Conservation (phyloP, 2,113 vertebrate species). For the Festucalex cinctus region DNA sequence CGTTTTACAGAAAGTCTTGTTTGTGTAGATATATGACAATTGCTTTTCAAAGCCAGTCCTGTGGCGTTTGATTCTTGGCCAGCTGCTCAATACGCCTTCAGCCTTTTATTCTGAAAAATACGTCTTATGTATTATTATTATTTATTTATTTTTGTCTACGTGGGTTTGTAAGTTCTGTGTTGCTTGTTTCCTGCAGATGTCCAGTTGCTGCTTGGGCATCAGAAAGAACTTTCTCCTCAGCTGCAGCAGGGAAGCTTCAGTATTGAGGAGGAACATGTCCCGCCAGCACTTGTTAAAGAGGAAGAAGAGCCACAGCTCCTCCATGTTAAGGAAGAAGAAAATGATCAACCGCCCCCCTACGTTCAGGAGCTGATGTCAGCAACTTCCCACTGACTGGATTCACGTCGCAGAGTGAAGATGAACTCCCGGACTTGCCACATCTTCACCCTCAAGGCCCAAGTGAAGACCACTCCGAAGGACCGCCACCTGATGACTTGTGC, state of each 20-base stretch:
- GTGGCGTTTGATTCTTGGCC: too few relatives aligned
- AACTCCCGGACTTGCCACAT: not conserved
- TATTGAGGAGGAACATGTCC: not conserved
- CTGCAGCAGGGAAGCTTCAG: not conserved
- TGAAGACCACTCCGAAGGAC: not conserved
- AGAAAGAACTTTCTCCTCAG: not conserved
- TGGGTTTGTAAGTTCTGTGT: not conserved
- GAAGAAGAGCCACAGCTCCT: not conserved
- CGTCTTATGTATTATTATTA: too few relatives aligned
- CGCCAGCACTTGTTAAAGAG: not conserved
- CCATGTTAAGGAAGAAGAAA: not conserved
- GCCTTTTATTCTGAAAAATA: too few relatives aligned
- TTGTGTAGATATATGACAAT: not conserved
- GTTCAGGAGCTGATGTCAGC: not conserved
- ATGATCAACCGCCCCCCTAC: not conserved
- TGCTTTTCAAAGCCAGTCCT: not conserved
- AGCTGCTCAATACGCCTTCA: too few relatives aligned
- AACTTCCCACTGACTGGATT: not conserved
- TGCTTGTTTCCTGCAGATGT: not conserved
- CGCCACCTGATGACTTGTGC: not conserved
- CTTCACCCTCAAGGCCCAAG: not conserved
- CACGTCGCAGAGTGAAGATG: not conserved
- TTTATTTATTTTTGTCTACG: too few relatives aligned
- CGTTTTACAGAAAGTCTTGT: not conserved
- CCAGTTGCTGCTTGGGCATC: not conserved